phyloP scores from a whole-genome alignment of 2,797 vertebrate genomes.

The Phoebastria nigripes region DNA sequence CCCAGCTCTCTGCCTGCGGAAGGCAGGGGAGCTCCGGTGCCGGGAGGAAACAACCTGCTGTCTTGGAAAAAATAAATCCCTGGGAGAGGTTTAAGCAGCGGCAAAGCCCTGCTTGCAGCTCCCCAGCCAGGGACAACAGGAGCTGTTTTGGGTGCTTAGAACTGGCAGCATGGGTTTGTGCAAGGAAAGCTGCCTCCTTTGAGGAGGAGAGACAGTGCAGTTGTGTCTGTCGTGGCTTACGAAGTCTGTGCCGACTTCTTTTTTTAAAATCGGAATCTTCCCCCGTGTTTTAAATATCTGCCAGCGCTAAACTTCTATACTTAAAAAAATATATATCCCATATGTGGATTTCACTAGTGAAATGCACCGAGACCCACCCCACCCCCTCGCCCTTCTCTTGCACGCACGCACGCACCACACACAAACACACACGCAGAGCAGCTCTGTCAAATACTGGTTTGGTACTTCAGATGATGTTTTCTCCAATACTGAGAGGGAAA shows the following conservation, averaged over 20 bases:
- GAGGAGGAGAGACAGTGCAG: not conserved
- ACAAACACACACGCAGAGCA: not conserved
- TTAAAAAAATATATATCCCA: slow-evolving; percentile 55
- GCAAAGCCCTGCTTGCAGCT: not conserved
- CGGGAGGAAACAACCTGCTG: not conserved
- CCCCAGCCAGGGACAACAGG: not conserved
- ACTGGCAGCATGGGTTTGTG: not conserved
- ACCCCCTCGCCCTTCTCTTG: not conserved
- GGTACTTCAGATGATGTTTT: slow-evolving; percentile 37
- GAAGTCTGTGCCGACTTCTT: not conserved
- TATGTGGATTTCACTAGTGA: slow-evolving; percentile 2
- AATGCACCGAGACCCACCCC: not conserved
- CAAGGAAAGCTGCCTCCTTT: not conserved
- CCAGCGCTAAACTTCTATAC: slow-evolving; percentile 19
- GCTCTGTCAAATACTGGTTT: slow-evolving; percentile 39
- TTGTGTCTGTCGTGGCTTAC: not conserved
- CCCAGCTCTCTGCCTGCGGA: not conserved
- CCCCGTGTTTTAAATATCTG: not conserved
- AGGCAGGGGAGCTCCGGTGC: not conserved
- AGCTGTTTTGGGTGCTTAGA: not conserved
- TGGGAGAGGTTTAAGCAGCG: not conserved
- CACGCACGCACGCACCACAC: accelerated
- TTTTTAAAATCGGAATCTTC: not conserved
- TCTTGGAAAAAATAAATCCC: not conserved
- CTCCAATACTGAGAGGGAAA: slow-evolving; percentile 29